Conservation (phyloP, 2,797 vertebrate species). For the Tenualosa ilisha region DNA sequence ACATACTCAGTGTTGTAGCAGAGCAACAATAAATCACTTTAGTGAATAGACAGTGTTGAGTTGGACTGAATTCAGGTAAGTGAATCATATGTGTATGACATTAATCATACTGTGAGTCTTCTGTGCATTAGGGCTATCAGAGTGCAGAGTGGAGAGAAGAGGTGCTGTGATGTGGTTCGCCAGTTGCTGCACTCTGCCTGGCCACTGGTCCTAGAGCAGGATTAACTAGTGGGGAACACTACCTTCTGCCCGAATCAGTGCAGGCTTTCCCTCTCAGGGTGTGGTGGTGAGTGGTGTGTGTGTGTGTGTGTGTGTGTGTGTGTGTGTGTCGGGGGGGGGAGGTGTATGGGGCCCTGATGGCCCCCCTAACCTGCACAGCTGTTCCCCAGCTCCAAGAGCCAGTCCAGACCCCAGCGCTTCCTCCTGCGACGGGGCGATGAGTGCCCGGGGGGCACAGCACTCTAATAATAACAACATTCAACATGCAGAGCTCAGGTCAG, state of each 20-base stretch:
- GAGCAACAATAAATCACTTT: too few species aligned
- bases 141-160: too few species aligned
- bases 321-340: slow-evolving; percentile 34
- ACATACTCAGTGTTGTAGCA: too few species aligned
- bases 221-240: not conserved
- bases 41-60: too few species aligned
- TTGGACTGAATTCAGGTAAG: too few species aligned
- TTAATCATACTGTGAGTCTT: too few species aligned
- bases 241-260: slow-evolving; percentile 41
- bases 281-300: not conserved
- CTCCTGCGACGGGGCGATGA: slow-evolving; percentile 71
- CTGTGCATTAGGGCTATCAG: too few species aligned
- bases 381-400: slow-evolving; percentile 74
- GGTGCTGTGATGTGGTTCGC: too few species aligned
- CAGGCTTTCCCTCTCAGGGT: slow-evolving; percentile 51
- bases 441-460: slow-evolving; percentile 77
- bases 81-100: too few species aligned
- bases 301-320: not conserved
- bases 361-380: slow-evolving; percentile 75
- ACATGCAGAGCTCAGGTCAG: slow-evolving; percentile 83
- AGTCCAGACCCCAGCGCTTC: slow-evolving; percentile 71
- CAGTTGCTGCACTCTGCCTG: not conserved
- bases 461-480: slow-evolving; percentile 96
- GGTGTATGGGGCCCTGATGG: slow-evolving; percentile 56
- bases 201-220: not conserved